phyloP scores from a whole-genome alignment of 2,113 vertebrate species.

The Arothron firmamentum region DNA sequence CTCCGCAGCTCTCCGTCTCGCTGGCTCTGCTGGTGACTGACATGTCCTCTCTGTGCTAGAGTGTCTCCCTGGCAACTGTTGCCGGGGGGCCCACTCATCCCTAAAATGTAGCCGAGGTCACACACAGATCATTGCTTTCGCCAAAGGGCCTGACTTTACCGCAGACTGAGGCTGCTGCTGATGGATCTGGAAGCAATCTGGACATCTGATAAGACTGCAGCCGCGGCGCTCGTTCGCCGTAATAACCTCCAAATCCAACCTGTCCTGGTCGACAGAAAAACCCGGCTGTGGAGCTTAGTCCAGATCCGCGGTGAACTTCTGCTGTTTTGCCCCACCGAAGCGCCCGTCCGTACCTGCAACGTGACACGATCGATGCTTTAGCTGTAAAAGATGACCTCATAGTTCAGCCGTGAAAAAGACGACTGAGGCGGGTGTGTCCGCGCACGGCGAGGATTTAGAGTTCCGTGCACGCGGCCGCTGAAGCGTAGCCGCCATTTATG shows the following conservation, averaged over 20 bases:
- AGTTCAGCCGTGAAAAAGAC: too few relatives aligned
- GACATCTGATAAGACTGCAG: background rate
- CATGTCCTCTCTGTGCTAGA: slow-evolving; percentile 42
- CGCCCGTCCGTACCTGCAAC: too few relatives aligned
- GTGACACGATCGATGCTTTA: background rate
- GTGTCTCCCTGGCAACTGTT: slow-evolving; percentile 57
- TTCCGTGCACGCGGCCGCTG: background rate
- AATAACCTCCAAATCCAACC: background rate
- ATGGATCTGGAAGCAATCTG: slow-evolving; percentile 36
- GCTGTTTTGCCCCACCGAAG: background rate
- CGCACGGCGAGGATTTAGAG: too few relatives aligned
- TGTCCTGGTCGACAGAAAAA: too few relatives aligned
- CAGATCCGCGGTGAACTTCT: too few relatives aligned
- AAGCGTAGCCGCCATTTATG: background rate
- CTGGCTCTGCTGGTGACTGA: slow-evolving; percentile 42
- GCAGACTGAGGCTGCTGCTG: slow-evolving; percentile 36
- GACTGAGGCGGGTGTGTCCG: background rate
- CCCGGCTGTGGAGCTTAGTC: too few relatives aligned
- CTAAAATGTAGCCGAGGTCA: slow-evolving; percentile 61
- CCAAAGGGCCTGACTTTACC: slow-evolving; percentile 54
- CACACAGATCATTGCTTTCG: slow-evolving; percentile 59
- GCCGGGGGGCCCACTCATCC: slow-evolving; percentile 49
- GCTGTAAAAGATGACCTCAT: background rate
- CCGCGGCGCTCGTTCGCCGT: background rate
- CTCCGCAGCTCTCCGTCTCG: slow-evolving; percentile 29